phyloP scores from a whole-genome alignment of 2,888 invertebrate genomes.

The Nemoura dubitans region DNA sequence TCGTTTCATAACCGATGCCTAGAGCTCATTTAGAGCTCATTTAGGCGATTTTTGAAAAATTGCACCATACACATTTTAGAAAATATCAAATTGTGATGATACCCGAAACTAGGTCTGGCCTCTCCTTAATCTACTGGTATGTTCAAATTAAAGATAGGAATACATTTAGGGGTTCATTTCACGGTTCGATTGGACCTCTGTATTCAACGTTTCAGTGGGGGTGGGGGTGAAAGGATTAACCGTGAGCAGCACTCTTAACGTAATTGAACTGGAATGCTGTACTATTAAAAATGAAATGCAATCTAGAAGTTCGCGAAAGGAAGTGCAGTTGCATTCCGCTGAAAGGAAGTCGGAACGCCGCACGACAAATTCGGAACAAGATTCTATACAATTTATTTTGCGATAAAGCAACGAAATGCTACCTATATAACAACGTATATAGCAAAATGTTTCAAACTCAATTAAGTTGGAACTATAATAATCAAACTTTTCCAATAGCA shows the following conservation, averaged over 20 bases:
- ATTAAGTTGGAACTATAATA: constrained; percentile 3
- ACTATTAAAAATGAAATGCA: background rate
- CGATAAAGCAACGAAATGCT: background rate
- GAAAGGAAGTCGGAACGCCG: background rate
- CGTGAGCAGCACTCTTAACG: background rate
- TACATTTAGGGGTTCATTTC: too few species aligned
- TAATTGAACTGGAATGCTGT: background rate
- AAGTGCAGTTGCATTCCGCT: background rate
- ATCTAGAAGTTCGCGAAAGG: background rate
- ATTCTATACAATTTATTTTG: background rate
- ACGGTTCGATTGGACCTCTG: too few species aligned
- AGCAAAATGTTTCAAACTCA: background rate
- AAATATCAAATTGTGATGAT: too few species aligned
- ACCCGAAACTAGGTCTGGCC: too few species aligned
- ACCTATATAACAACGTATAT: too few species aligned
- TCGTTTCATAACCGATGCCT: too few species aligned
- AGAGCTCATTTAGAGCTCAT: too few species aligned
- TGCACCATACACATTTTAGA: too few species aligned
- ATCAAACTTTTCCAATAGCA: constrained; percentile 7
- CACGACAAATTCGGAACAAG: background rate
- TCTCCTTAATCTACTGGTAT: too few species aligned
- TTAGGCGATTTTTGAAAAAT: too few species aligned
- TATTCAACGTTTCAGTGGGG: too few species aligned
- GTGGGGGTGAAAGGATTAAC: background rate
- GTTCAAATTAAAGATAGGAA: too few species aligned